These are phyloP conservation scores for Perognathus longimembris DNA, from an alignment of 2,113 vertebrate species.

Conservation along the genomic window DNA sequence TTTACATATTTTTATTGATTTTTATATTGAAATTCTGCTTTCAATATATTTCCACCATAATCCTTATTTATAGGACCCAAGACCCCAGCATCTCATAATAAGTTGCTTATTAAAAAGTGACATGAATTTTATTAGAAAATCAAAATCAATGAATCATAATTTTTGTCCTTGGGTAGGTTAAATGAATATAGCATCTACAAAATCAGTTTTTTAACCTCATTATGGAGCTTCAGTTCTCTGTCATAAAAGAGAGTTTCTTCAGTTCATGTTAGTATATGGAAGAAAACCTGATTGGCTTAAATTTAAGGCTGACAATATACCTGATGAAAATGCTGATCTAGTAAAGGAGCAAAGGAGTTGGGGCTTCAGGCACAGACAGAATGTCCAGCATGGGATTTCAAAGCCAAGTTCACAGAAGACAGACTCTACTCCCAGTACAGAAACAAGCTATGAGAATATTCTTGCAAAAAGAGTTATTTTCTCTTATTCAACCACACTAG, in stretches of 20 bases:
- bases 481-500: neutral
- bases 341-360: neutral
- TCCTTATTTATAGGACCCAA: slow-evolving; percentile 51
- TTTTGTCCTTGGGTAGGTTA: slow-evolving; percentile 66
- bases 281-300: slow-evolving; percentile 21
- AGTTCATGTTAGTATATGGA: neutral
- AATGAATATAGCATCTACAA: slow-evolving; percentile 63
- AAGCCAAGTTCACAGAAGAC: neutral
- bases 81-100: slow-evolving; percentile 60
- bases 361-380: neutral
- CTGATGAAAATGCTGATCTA: neutral
- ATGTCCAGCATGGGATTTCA: neutral
- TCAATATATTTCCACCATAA: slow-evolving; percentile 62
- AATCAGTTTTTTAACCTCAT: slow-evolving; percentile 43
- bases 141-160: slow-evolving; percentile 70
- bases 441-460: neutral
- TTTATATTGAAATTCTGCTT: slow-evolving; percentile 71
- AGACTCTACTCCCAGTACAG: neutral
- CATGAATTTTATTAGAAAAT: slow-evolving; percentile 68
- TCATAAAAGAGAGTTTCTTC: slow-evolving; percentile 19
- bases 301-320: neutral
- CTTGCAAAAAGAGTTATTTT: neutral
- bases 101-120: slow-evolving; percentile 76
- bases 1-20: slow-evolving; percentile 71
- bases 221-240: slow-evolving; percentile 59